Evolutionary conservation across 2,113 vertebrate species (phyloP).

Genomic region (Panthera uncia): DNA sequence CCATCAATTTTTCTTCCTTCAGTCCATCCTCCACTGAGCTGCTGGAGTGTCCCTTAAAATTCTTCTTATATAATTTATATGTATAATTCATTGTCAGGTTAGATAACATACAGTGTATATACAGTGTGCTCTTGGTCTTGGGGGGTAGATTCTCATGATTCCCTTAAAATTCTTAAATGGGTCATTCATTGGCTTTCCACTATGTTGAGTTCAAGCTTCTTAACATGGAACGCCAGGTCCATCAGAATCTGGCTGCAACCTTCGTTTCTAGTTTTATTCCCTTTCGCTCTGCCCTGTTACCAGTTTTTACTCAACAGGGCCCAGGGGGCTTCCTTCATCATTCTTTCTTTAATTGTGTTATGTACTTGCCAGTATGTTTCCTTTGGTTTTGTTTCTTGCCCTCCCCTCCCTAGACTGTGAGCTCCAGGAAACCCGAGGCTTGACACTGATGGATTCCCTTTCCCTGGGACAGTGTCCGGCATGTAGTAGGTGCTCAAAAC

Average conservation of each 20-base stretch:
- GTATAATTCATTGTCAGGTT: too few relatives aligned
- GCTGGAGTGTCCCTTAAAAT: not conserved
- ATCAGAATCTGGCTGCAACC: not conserved
- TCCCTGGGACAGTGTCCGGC: not conserved
- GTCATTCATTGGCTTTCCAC: conserved; percentile 37
- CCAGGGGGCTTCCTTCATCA: not conserved
- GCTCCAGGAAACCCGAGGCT: not conserved
- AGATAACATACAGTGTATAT: too few relatives aligned
- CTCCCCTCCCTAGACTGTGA: not conserved
- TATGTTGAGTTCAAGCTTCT: conserved; percentile 20
- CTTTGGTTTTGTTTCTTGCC: not conserved
- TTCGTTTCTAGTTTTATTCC: not conserved
- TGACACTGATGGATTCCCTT: not conserved
- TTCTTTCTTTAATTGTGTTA: not conserved
- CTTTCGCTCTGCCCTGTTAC: not conserved
- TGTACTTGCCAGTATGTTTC: not conserved
- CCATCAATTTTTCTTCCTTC: not conserved
- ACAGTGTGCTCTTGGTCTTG: too few relatives aligned
- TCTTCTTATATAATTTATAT: not conserved
- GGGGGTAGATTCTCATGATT: too few relatives aligned
- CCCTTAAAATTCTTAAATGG: conserved; percentile 46
- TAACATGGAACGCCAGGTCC: not conserved
- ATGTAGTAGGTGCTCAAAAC: not conserved
- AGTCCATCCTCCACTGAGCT: not conserved
- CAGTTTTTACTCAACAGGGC: not conserved